Conservation (phyloP, 2,888 invertebrate species). For the Caenorhabditis sp. region DNA sequence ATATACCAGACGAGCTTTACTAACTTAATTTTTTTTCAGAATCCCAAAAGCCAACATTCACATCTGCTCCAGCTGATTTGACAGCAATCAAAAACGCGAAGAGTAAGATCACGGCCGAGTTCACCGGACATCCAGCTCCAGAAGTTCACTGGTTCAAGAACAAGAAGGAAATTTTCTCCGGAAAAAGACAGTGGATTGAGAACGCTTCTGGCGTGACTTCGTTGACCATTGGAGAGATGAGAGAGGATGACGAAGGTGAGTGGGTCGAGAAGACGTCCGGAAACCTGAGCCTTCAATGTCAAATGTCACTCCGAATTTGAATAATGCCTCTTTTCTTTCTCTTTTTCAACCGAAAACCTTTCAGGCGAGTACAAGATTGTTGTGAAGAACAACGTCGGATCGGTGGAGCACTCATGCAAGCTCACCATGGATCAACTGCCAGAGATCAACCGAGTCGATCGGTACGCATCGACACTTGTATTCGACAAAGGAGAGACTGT, state of each 20-base stretch:
- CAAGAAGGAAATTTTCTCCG: conserved; percentile 77
- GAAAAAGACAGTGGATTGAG: conserved; percentile 78
- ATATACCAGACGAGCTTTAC: neutral
- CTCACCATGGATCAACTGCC: conserved; percentile 74
- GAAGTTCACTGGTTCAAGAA: conserved; percentile 87
- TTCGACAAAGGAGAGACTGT: conserved; percentile 78
- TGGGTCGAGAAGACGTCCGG: conserved; percentile 4
- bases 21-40: conserved; percentile 50
- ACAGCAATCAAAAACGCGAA: conserved; percentile 87
- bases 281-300: conserved; percentile 49
- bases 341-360: neutral
- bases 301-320: conserved; percentile 54
- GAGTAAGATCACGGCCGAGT: conserved; percentile 89
- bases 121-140: conserved; percentile 89
- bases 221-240: conserved; percentile 75
- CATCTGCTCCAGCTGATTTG: conserved; percentile 84
- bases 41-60: conserved; percentile 66
- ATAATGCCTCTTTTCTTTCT: conserved; percentile 12
- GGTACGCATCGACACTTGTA: conserved; percentile 74
- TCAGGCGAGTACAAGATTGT: conserved; percentile 67
- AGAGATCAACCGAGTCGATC: conserved; percentile 74
- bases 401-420: conserved; percentile 69
- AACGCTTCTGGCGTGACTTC: conserved; percentile 59
- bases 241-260: conserved; percentile 79
- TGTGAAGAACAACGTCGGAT: conserved; percentile 62